Conservation (phyloP, 92 coral and sea anemone genomes). For the Pocillopora meandrina region DNA sequence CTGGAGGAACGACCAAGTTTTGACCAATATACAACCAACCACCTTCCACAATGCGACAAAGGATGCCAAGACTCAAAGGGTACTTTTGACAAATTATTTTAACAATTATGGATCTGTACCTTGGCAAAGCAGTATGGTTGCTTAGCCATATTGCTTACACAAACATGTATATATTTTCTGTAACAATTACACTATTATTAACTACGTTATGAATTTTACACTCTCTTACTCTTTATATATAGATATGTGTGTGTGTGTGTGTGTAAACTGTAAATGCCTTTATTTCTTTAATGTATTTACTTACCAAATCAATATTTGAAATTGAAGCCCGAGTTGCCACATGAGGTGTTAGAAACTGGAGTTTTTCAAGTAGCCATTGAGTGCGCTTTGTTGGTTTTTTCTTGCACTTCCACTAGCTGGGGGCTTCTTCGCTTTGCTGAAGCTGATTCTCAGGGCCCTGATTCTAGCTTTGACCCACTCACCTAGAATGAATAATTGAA, state of each 20-base stretch:
- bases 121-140: background rate
- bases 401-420: background rate
- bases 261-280: background rate
- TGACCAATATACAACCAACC: background rate
- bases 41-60: background rate
- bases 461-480: slow-evolving; percentile 7
- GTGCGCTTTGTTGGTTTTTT: background rate
- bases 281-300: too few relatives aligned
- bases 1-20: too few relatives aligned
- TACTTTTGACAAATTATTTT: background rate
- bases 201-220: too few relatives aligned
- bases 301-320: background rate
- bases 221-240: too few relatives aligned
- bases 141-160: background rate
- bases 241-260: too few relatives aligned
- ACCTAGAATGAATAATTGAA: slow-evolving; percentile 2
- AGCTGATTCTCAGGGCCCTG: background rate
- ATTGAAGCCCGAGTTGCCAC: background rate
- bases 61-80: background rate
- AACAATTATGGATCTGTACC: background rate
- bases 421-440: background rate
- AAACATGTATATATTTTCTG: too few relatives aligned
- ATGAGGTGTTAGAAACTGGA: background rate
- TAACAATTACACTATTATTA: too few relatives aligned
- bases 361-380: background rate